Base-by-base conservation (phyloP, 2,888 invertebrate genomes). In the Drosophila vallismaia region DNA sequence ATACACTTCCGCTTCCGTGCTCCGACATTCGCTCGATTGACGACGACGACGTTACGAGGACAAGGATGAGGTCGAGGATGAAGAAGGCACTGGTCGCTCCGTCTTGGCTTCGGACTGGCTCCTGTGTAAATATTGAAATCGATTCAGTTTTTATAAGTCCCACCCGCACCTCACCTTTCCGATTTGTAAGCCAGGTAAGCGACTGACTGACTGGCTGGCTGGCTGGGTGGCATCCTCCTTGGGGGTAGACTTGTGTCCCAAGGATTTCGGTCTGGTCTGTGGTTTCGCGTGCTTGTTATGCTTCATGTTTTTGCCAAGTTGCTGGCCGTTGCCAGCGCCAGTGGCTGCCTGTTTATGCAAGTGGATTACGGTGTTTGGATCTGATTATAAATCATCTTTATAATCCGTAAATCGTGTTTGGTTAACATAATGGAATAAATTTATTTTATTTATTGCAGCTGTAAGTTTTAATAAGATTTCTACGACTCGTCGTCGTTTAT, bases 391-490 rank as follows among this genome's bases (percentile, higher is more conserved):
- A 86, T 86, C 86, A 86, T 86, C 87, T 88, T 88, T 86, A 88
- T 86, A 86, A 86, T 86, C 87, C 85, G 85, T 85, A 88, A 88
- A 86, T 86, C 88, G 86, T 86, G 86, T 85, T 85, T 85, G 87
- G 87, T 81, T 87, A 88, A 85, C 87, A 84, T 88, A 86, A 86
- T 88, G 86, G 88, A 86, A 88, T 86, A 88, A 81, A 87, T 86
- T 88, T 86, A 84, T 88, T 80, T 88, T 85, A 85, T 85, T 88
- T 88, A 88, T 84, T 84, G 86, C 87, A 77, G 88, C 84, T 79
- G 87, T 82, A 77, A 87, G 84, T 84, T 84, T 87, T 84, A 87
- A 84, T 84, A 84, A 82, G 84, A 84, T 79, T 84, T 82, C 86
- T 62, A 80, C 78, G 84, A 80, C 62, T 77, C 66, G 63, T 74